Conservation (phyloP, 2,888 invertebrate species). For the Podotricha telesiphe region DNA sequence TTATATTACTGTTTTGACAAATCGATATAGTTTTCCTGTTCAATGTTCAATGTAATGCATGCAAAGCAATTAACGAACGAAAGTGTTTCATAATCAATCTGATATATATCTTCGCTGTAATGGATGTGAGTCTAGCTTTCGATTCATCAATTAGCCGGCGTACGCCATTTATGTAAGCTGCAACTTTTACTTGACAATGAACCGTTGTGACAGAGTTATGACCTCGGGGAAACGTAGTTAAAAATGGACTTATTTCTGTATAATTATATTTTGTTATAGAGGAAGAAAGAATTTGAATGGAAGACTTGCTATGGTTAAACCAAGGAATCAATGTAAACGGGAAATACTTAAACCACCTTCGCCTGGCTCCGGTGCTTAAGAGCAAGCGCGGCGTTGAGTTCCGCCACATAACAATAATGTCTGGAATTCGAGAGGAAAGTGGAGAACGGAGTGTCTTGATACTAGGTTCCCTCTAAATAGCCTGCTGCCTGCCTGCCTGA, state of each 20-base stretch:
- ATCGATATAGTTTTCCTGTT: slow-evolving; percentile 17
- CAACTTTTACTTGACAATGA: slow-evolving; percentile 73
- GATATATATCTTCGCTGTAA: slow-evolving; percentile 39
- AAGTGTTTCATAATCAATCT: slow-evolving; percentile 41
- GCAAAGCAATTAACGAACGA: slow-evolving; percentile 30
- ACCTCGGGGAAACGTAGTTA: slow-evolving; percentile 52
- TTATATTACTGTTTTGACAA: neutral
- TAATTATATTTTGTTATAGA: too few relatives aligned
- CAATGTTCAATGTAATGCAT: slow-evolving; percentile 26
- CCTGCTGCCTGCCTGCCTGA: too few relatives aligned
- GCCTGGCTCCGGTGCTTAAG: too few relatives aligned
- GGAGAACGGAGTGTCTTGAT: too few relatives aligned
- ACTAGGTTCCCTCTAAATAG: too few relatives aligned
- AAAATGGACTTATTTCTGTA: slow-evolving; percentile 11
- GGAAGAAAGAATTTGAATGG: too few relatives aligned
- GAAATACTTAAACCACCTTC: too few relatives aligned
- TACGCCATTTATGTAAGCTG: slow-evolving; percentile 37
- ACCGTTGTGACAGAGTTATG: slow-evolving; percentile 49
- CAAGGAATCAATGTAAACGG: too few relatives aligned
- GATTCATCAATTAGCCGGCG: slow-evolving; percentile 41
- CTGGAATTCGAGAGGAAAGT: too few relatives aligned
- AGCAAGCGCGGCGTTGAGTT: too few relatives aligned
- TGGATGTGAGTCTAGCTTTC: slow-evolving; percentile 39
- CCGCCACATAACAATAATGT: too few relatives aligned
- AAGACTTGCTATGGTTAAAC: too few relatives aligned